Base-by-base conservation (phyloP, 2,113 vertebrate genomes). In the Caranx melampygus region DNA sequence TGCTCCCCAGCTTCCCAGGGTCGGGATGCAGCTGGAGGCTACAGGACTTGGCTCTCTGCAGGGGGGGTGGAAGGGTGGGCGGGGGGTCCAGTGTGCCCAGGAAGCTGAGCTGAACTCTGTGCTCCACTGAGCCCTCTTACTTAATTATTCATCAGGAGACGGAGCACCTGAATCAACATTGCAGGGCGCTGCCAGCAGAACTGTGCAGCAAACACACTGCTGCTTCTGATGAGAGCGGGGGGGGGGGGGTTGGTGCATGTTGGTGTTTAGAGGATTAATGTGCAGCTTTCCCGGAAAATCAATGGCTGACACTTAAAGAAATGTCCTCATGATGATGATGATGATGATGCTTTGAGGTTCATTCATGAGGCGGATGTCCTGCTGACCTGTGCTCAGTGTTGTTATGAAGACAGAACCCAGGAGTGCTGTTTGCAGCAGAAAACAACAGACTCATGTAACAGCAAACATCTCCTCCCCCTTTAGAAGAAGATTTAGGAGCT, bases 111-210 rank as follows among this genome's bases (percentile, higher is more conserved):
- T 58, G 76, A 89, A 78, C 76, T 78, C 81, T 85, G 18, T 34
- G 31, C 72, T 87, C 14, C 76, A 64, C 68, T 66, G 79, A 71
- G 60, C 70, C 63, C 75, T 76, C 71, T 94, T 54, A 94, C 71
- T 94, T 54, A 94, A 94, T 94, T 92, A 95, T 95, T 95, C 84
- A 95, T 92, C 35, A 40, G 67, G 78, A 40, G 44, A 72, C 34
- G 1, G 42, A 37, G 81, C 83, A 90, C 90, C 91, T 93, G 91
- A 93, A 91, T 90, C 91, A 92, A 87, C 88, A 87, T 81, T 10
- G n/a, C 70, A 74, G 49, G 51, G 7, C 55, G 37, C 81, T 21
- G 84, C 60, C 57, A 57, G 55, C 71, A 59, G 42, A 31, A 69
- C 62, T 0, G 45, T 20, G 42, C 84, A 69, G 63, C 26, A 49